Evolutionary conservation across 2,797 vertebrate species (phyloP).

Genomic region (Lophius americanus): DNA sequence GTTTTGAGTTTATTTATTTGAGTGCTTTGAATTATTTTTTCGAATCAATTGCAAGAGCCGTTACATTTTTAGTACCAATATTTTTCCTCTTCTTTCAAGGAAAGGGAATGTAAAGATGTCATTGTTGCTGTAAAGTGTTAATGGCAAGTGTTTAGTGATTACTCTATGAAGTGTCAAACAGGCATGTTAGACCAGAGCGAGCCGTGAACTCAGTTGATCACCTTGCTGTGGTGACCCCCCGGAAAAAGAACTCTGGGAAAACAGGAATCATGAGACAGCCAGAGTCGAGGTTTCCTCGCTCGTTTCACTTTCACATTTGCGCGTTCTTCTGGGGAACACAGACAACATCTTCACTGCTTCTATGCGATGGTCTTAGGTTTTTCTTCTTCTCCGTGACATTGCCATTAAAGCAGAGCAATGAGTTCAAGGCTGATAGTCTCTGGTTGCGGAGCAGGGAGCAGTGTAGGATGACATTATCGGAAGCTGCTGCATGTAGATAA

Average conservation of each 20-base stretch:
- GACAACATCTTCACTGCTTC: slow-evolving; percentile 24
- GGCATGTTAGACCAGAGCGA: slow-evolving; percentile 9
- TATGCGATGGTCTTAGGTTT: slow-evolving; percentile 19
- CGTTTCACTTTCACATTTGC: neutral
- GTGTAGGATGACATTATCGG: slow-evolving; percentile 81
- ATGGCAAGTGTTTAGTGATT: slow-evolving; percentile 17
- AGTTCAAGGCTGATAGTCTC: slow-evolving; percentile 75
- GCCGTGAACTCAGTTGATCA: slow-evolving; percentile 32
- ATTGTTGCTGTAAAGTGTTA: slow-evolving; percentile 8
- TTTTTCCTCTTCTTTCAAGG: too few relatives aligned
- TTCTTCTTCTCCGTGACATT: slow-evolving; percentile 45
- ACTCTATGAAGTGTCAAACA: slow-evolving; percentile 13
- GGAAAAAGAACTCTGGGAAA: slow-evolving; percentile 51
- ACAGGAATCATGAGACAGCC: slow-evolving; percentile 38
- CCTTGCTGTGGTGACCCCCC: slow-evolving; percentile 31
- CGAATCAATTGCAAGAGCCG: too few relatives aligned
- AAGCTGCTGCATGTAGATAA: slow-evolving; percentile 73
- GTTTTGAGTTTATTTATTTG: too few relatives aligned
- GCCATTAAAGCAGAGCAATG: slow-evolving; percentile 71
- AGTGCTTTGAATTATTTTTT: too few relatives aligned
- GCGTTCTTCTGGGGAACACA: slow-evolving; percentile 7
- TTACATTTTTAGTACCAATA: too few relatives aligned
- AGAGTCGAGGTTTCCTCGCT: slow-evolving; percentile 11
- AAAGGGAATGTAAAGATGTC: too few relatives aligned
- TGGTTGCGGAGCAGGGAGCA: slow-evolving; percentile 72